A percentile compares a stretch with the other conserved stretches of the same genome.
Conservation (phyloP, 2,797 vertebrate species). For the Podarcis siculus region DNA sequence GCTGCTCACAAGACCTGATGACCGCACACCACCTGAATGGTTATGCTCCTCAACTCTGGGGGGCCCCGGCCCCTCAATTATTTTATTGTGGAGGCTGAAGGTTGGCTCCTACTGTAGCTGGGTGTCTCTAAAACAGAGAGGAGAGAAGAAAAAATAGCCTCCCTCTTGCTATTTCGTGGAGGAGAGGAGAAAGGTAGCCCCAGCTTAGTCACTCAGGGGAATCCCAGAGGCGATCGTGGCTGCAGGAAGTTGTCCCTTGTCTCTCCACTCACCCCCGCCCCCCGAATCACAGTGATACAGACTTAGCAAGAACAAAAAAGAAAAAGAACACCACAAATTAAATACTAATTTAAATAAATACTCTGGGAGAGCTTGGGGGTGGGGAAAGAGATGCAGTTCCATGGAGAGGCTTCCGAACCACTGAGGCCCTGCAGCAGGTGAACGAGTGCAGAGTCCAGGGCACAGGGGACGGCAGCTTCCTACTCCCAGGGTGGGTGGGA, state of each 20-base stretch:
- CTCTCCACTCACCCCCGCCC: constrained; percentile 30
- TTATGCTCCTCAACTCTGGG: no score
- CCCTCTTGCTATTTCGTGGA: no score
- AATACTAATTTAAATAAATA: constrained; percentile 87
- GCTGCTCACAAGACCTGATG: no score
- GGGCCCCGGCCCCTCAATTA: no score
- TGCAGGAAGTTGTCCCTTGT: background rate
- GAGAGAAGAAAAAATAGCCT: background rate
- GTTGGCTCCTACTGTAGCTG: background rate
- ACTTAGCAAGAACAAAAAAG: constrained; percentile 77
- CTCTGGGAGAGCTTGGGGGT: constrained; percentile 78
- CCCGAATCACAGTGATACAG: constrained; percentile 83
- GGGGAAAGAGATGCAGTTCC: constrained; percentile 74
- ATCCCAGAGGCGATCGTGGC: background rate
- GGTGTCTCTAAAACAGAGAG: background rate
- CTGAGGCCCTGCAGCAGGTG: constrained; percentile 39
- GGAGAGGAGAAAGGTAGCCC: background rate
- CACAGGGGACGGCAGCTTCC: background rate
- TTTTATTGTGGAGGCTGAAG: no score
- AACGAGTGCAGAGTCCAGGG: constrained; percentile 4
- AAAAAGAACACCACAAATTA: constrained; percentile 82
- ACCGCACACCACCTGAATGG: no score
- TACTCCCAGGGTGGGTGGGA: background rate
- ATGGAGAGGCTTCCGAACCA: constrained; percentile 39
- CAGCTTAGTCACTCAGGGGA: background rate